Evolutionary conservation across 2,797 vertebrate genomes (phyloP).

Genomic region (Adrianichthys oophorus): DNA sequence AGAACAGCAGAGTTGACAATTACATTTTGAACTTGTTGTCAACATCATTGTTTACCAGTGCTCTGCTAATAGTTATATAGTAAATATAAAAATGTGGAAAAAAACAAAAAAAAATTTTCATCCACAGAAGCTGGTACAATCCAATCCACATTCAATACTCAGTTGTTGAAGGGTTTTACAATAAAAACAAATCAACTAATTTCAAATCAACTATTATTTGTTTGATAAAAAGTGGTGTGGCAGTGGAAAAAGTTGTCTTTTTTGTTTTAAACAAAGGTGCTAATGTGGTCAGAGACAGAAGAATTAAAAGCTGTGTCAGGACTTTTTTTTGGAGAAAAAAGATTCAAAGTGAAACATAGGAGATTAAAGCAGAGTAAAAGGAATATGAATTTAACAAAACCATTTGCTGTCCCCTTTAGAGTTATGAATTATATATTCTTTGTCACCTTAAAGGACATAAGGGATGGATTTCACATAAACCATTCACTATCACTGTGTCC

Average conservation of each 20-base stretch:
- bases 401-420: constrained; percentile 75
- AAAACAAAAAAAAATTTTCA: too few species aligned
- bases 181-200: too few species aligned
- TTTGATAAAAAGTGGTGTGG: constrained; percentile 13
- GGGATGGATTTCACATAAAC: constrained; percentile 80
- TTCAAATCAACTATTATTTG: neutral
- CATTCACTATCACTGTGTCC: constrained; percentile 60
- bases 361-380: constrained; percentile 47
- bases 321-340: constrained; percentile 65
- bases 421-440: constrained; percentile 81
- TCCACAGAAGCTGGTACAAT: too few species aligned
- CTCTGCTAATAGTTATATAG: too few species aligned
- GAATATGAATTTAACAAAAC: constrained; percentile 75
- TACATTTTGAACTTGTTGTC: too few species aligned
- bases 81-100: too few species aligned
- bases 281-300: constrained; percentile 58
- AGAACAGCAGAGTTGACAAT: too few species aligned
- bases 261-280: constrained; percentile 23
- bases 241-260: constrained; percentile 49
- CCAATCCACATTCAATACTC: too few species aligned
- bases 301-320: constrained; percentile 73
- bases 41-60: too few species aligned
- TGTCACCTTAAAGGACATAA: constrained; percentile 73
- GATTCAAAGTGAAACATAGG: constrained; percentile 55
- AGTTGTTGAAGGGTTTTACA: too few species aligned